Evolutionary conservation across 2,113 vertebrate species (phyloP).

Genomic region (Chaetops frenatus): DNA sequence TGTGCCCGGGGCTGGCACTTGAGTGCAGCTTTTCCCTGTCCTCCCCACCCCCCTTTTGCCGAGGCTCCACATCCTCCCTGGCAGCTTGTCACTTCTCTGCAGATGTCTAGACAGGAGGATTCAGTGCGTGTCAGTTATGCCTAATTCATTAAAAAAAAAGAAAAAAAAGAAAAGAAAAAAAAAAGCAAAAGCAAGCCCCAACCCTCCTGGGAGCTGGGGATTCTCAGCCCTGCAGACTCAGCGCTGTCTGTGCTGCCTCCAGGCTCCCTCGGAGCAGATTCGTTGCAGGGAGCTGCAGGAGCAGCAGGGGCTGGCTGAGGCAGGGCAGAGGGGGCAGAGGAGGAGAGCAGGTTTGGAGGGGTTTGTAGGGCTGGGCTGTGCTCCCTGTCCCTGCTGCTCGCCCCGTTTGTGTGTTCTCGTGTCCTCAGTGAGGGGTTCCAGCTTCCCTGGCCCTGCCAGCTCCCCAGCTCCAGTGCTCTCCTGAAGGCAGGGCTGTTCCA

Average conservation of each 20-base stretch:
- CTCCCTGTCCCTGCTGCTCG: background rate
- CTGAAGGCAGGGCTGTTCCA: background rate
- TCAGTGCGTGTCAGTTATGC: conserved; percentile 51
- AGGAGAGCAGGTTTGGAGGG: background rate
- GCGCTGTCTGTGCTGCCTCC: background rate
- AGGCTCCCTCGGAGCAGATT: background rate
- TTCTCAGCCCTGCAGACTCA: conserved; percentile 38
- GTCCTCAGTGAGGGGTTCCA: background rate
- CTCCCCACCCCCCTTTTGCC: conserved; percentile 30
- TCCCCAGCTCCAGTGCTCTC: background rate
- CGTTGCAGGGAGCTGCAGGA: background rate
- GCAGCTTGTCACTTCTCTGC: conserved; percentile 66
- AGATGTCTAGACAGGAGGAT: conserved; percentile 67
- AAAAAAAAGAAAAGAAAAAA: background rate
- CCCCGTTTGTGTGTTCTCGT: fast-evolving
- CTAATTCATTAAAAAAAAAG: conserved; percentile 40
- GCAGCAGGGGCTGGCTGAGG: background rate
- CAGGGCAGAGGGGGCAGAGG: background rate
- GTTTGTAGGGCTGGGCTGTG: background rate
- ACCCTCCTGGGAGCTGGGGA: background rate
- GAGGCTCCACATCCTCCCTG: conserved; percentile 51
- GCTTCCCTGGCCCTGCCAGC: background rate
- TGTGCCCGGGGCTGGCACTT: background rate
- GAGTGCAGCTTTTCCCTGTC: background rate
- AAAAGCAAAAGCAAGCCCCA: background rate